Conservation (phyloP, 2,888 invertebrate species). For the Sepiola atlantica region DNA sequence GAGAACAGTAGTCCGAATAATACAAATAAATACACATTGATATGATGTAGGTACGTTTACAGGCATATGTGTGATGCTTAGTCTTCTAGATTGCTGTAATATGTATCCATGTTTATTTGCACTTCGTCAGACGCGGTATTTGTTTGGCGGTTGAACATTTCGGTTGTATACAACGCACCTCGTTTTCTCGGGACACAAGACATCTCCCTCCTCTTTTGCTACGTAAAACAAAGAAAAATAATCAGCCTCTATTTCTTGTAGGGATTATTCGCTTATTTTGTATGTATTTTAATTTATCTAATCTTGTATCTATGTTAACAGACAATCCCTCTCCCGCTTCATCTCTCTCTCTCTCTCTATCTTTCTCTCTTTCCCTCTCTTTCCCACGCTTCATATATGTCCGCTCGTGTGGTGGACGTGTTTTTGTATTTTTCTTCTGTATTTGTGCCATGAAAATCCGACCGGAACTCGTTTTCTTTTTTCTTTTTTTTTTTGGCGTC, state of each 20-base stretch:
- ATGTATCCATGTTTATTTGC: no score
- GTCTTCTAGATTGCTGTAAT: neutral
- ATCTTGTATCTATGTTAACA: neutral
- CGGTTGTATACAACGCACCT: neutral
- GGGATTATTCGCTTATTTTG: neutral
- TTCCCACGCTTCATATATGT: neutral
- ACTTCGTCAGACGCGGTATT: no score
- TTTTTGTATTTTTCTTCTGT: neutral
- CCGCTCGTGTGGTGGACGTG: neutral
- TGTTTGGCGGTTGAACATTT: neutral
- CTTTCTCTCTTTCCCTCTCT: neutral
- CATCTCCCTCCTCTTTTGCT: no score
- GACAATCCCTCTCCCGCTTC: neutral
- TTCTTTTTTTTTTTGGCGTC: neutral
- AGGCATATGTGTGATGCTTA: no score
- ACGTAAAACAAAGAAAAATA: neutral
- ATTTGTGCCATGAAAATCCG: neutral
- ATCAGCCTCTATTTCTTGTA: neutral
- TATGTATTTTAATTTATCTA: neutral
- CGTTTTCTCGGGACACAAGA: neutral
- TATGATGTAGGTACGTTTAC: no score
- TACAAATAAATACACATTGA: no score
- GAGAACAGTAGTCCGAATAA: no score
- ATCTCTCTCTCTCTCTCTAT: neutral
- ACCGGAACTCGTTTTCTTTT: neutral